Evolutionary conservation across 2,888 invertebrate species (phyloP), one percentile per base, ranked within the genome.

Genomic region (Ennomos erosarius): DNA sequence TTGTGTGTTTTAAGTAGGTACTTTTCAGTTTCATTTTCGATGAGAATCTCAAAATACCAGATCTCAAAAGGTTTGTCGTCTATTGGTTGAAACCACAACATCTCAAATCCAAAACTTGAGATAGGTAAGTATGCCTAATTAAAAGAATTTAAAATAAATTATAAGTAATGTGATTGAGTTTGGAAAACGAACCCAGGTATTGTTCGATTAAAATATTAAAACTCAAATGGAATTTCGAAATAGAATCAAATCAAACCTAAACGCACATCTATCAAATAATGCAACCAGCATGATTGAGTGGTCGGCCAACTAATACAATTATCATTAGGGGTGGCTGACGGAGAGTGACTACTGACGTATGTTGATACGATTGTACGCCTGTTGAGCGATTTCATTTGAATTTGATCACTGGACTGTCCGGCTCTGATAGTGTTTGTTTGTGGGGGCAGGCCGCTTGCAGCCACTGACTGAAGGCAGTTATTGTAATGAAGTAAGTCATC

Each of bases 381-480:
- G 87, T 83, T 85, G 82, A 84, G 84, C 86, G 87, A 85, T 87
- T 87, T 82, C 88, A 89, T 90, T 91, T 89, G 88, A 88, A 90
- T 89, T 88, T 90, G 90, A 88, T 85, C 90, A 90, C 79, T 90
- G 79, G 88, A 79, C 89, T 88, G 90, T 85, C 84, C 78, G 84
- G 70, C 75, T 69, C 78, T 81, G 90, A 91, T 90, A 90, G 79
- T 85, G 79, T 84, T 85, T 79, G 81, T 73, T 77, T 73, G 79
- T 47, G 82, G 84, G 79, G 71, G 58, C 51, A 42, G 55, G 36
- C 56, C 42, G 47, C 42, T 57, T 52, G 59, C 37, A 57, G 52
- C 45, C 51, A 34, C 51, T 53, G 13, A 50, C 59, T 48, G 12
- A 10, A 50, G 16, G 45, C 45, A 44, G 58, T 59, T 59, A 59